Conservation (phyloP, 2,888 invertebrate species). For the Maniola hyperantus region DNA sequence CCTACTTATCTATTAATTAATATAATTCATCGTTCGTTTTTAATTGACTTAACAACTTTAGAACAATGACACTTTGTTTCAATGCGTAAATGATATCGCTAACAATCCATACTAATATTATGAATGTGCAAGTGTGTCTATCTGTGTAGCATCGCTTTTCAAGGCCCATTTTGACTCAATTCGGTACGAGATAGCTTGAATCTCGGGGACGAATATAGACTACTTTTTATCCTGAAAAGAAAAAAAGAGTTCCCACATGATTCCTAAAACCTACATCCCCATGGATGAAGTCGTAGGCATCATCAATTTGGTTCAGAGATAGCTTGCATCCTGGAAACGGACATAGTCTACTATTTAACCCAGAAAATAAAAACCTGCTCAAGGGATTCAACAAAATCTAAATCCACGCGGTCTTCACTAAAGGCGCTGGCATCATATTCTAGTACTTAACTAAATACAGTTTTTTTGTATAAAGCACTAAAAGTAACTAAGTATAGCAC, state of each 20-base stretch:
- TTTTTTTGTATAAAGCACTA: background rate
- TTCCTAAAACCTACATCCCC: too few species aligned
- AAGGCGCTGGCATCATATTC: too few species aligned
- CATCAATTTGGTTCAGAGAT: background rate
- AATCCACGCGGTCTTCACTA: too few species aligned
- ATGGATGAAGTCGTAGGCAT: too few species aligned
- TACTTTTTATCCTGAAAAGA: background rate
- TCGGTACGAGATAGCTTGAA: background rate
- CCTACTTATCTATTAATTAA: slow-evolving; percentile 39
- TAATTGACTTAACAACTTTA: background rate
- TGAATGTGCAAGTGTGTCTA: too few species aligned
- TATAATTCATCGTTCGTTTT: background rate
- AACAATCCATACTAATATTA: background rate
- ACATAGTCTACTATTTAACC: background rate
- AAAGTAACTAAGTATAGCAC: background rate
- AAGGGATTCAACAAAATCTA: too few species aligned
- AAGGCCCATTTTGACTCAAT: background rate
- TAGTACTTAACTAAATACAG: too few species aligned
- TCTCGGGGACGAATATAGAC: background rate
- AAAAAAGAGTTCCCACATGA: too few species aligned
- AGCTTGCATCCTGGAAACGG: background rate
- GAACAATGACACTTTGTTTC: background rate
- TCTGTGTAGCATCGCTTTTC: too few species aligned
- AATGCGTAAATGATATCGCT: background rate
- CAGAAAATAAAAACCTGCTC: background rate